Conservation (phyloP, 2,797 vertebrate species). For the Falco peregrinus region DNA sequence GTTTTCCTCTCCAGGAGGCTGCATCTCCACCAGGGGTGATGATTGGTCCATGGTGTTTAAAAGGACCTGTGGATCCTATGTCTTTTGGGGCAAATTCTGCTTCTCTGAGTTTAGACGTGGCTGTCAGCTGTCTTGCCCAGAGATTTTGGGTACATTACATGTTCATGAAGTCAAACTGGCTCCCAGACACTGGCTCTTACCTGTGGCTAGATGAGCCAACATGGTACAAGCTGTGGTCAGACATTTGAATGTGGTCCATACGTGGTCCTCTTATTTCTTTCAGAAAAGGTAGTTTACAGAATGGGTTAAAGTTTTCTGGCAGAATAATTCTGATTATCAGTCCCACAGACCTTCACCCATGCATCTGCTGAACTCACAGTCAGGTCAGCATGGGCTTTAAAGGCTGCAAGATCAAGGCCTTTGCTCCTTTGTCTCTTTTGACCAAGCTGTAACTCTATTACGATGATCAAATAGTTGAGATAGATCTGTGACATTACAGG, state of each 20-base stretch:
- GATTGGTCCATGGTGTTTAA: neutral
- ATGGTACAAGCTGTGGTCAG: neutral
- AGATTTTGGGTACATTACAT: neutral
- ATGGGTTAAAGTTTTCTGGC: neutral
- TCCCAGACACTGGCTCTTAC: neutral
- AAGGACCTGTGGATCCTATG: neutral
- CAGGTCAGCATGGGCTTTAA: neutral
- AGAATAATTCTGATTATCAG: neutral
- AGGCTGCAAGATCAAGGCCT: neutral
- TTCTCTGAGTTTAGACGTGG: neutral
- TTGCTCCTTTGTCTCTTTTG: neutral
- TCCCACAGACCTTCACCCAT: neutral
- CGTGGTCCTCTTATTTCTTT: neutral
- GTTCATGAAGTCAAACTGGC: neutral
- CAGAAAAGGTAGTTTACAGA: neutral
- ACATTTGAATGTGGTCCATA: fast-evolving
- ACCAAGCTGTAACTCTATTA: neutral
- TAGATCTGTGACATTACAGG: neutral
- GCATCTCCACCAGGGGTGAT: neutral
- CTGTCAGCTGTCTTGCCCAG: neutral
- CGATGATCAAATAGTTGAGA: neutral
- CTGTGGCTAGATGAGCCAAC: neutral
- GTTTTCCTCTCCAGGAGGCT: neutral
- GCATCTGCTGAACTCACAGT: neutral
- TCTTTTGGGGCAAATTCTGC: neutral